A percentile compares a stretch with the other conserved stretches of the same genome.
These are phyloP conservation scores for Oriolus oriolus DNA, from an alignment of 2,113 vertebrate species.

Conservation along the genomic window DNA sequence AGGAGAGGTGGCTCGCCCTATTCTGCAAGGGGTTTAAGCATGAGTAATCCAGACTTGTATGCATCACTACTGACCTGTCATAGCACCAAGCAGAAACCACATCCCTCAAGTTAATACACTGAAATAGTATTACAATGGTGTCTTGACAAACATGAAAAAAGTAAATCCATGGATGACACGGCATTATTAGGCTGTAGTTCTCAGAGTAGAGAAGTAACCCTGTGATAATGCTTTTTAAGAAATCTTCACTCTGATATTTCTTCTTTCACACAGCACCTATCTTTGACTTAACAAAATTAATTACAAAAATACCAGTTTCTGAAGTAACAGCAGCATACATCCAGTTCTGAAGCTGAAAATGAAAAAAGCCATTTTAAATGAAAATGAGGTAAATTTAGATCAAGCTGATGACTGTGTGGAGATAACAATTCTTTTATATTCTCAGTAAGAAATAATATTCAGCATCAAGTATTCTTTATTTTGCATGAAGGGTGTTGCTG, in stretches of 20 bases:
- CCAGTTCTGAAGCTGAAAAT: background rate
- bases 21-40: background rate
- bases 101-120: background rate
- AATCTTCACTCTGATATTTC: background rate
- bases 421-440: background rate
- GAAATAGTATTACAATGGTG: background rate
- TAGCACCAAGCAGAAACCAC: background rate
- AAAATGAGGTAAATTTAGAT: background rate
- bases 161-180: background rate
- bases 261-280: background rate
- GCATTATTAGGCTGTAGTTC: background rate
- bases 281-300: background rate
- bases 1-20: background rate
- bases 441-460: background rate
- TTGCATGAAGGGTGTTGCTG: background rate
- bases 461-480: background rate
- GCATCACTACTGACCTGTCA: background rate
- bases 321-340: background rate
- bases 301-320: background rate
- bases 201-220: background rate
- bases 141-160: background rate
- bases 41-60: background rate
- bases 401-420: background rate
- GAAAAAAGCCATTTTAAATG: background rate
- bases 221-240: background rate